These are phyloP conservation scores for Vicugna pacos DNA, from an alignment of 2,113 vertebrate species.

Conservation along the genomic window DNA sequence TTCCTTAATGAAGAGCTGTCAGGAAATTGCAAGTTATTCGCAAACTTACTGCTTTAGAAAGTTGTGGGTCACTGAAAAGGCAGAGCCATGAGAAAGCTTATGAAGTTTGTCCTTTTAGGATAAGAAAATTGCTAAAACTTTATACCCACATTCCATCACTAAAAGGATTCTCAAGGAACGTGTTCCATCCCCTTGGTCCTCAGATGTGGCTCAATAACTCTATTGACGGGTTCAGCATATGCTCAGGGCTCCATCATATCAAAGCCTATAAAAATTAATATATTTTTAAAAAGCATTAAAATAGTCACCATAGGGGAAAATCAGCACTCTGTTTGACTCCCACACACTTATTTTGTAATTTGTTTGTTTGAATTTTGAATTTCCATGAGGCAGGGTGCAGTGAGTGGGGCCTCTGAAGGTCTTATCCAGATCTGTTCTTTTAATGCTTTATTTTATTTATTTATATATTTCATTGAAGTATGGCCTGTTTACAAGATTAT, in stretches of 20 bases:
- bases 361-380: conserved; percentile 19
- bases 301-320: background rate
- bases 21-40: background rate
- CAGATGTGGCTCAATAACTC: background rate
- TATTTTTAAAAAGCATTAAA: background rate
- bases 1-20: background rate
- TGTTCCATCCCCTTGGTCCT: background rate
- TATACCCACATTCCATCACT: background rate
- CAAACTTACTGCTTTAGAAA: background rate
- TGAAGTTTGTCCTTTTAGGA: background rate
- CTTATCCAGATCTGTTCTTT: background rate
- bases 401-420: background rate
- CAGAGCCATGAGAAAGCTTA: background rate
- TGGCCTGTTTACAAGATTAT: background rate
- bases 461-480: background rate
- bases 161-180: background rate
- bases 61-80: background rate
- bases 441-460: background rate
- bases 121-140: background rate
- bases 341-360: background rate
- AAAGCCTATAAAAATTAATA: background rate
- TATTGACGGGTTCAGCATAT: background rate
- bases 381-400: background rate
- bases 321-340: background rate
- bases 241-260: background rate